Base-by-base conservation (phyloP, 2,888 invertebrate species). In the Acholoe squamosa region DNA sequence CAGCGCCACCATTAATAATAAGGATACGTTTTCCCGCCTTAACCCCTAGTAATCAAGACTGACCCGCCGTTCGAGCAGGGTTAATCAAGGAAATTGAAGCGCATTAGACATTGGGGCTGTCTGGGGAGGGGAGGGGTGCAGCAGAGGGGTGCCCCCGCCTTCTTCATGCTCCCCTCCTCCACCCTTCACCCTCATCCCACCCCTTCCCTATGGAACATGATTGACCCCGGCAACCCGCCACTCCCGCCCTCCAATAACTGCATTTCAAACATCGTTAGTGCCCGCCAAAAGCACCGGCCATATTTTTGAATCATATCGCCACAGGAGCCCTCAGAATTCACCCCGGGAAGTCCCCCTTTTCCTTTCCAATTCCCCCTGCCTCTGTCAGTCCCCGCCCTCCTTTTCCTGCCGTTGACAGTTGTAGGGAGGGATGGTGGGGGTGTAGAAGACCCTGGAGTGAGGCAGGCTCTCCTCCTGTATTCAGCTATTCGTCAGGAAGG, bases 61-160 rank as follows among this genome's bases (percentile, higher is more conserved):
- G 54, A 86, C 86, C 84, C 56, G 52, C 54, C 22, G 52, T 33
- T 0, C 43, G 33, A 34, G n/a, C 25, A 86, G 86, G 86, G 86
- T 86, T 86, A 86, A 86, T 86, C 54, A 86, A 19, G 86, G 54
- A 86, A 86, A 86, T 86, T 86, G 86, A 52, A 54, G 86, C 54
- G 33, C 86, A 86, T 86, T 86, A 52, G 86, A 86, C 86, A 56
- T 5, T 12, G 54, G 52, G 31, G 25, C 12, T 25, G 25, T 76
- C 28, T 31, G 76, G 76, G 31, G 76, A 28, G 76, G 61, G 61
- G 19, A 12, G 61, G 71, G 25, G 71, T n/a, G 28, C n/a, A 28
- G 71, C 14, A 14, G 14, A 28, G 0, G 28, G 28, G 14, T n/a
- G 28, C 25, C 3, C n/a, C 71, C 71, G 3, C 3, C 61, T n/a